Evolutionary conservation across 2,113 vertebrate genomes (phyloP).

Genomic region (zebrafish (Danio rerio)): GRCz12tu NC_133176.1:35575501-35576000

Average conservation of each 20-base stretch:
- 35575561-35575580: conserved; percentile 1
- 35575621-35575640: conserved; percentile 31
- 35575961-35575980: background rate
- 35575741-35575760: conserved; percentile 31
- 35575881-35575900: background rate
- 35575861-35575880: background rate
- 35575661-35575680: conserved; percentile 31
- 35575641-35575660: conserved; percentile 29
- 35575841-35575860: background rate
- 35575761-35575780: conserved; percentile 19
- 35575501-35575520: conserved; percentile 15
- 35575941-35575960: background rate
- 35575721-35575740: conserved; percentile 29
- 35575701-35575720: conserved; percentile 40
- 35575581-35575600: conserved; percentile 11
- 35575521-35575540: conserved; percentile 2
- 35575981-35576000: too few relatives aligned
- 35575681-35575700: conserved; percentile 33
- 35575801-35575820: background rate
- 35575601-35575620: conserved; percentile 23
- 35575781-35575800: conserved; percentile 22
- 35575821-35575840: background rate
- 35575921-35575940: background rate
- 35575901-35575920: background rate
- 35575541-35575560: conserved; percentile 26